Evolutionary conservation across 2,113 vertebrate genomes (phyloP).

Genomic region (Siphamia tubifer): DNA sequence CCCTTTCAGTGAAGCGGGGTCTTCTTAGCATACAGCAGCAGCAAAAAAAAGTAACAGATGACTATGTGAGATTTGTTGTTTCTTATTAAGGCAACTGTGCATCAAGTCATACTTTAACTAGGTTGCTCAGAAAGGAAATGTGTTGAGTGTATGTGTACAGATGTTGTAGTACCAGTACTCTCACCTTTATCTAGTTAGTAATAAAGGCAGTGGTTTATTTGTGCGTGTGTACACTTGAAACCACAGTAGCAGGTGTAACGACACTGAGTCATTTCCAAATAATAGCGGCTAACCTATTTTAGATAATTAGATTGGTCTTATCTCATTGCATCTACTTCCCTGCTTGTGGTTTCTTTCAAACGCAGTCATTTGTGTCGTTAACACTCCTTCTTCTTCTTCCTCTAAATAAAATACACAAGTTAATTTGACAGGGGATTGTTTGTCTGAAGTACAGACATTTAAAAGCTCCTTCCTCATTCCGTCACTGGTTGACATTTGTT

Average conservation of each 20-base stretch:
- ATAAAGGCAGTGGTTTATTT: no score
- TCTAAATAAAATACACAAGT: neutral
- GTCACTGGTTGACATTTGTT: neutral
- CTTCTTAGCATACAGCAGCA: no score
- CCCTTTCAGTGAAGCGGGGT: no score
- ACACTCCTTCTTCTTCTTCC: conserved; percentile 5
- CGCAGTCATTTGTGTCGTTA: neutral
- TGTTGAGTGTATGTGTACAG: no score
- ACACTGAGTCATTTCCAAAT: neutral
- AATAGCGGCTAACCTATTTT: neutral
- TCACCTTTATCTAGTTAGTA: no score
- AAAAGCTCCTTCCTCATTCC: conserved; percentile 3
- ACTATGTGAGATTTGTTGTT: conserved; percentile 1
- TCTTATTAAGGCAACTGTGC: neutral
- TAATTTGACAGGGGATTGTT: neutral
- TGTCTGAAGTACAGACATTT: neutral
- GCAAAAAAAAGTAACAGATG: neutral
- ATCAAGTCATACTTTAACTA: neutral
- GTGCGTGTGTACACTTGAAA: no score
- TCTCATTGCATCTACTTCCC: neutral
- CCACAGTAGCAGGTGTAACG: neutral
- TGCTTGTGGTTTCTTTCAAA: neutral
- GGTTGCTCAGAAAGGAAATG: neutral
- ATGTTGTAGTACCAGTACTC: no score
- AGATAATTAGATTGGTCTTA: neutral